phyloP scores from a whole-genome alignment of 2,797 vertebrate genomes.

The Apodemus agrarius region DNA sequence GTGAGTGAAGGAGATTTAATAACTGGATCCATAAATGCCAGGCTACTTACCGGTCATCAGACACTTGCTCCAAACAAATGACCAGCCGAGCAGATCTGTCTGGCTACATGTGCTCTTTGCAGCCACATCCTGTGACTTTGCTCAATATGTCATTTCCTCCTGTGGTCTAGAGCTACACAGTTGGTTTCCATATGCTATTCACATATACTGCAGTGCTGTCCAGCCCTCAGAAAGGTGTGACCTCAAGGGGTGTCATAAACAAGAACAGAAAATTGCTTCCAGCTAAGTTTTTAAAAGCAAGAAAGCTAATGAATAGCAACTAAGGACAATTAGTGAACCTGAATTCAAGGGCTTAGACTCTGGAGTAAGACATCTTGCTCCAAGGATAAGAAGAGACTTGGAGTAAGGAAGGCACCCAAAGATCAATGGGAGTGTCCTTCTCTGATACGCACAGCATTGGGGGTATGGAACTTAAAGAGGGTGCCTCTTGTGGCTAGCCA shows the following conservation, averaged over 20 bases:
- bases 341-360: neutral
- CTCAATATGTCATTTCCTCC: neutral
- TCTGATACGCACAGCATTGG: too few species aligned
- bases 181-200: conserved; percentile 57
- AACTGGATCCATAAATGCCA: neutral
- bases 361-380: neutral
- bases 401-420: too few species aligned
- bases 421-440: too few species aligned
- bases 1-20: neutral
- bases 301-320: neutral
- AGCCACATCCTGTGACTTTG: conserved; percentile 57
- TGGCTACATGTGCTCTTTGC: conserved; percentile 52
- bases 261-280: neutral
- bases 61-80: conserved; percentile 54
- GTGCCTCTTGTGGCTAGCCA: too few species aligned
- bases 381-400: neutral
- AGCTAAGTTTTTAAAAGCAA: neutral
- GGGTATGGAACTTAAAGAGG: too few species aligned
- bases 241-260: conserved; percentile 43
- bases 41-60: neutral
- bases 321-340: neutral
- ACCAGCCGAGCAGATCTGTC: rapidly evolving
- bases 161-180: conserved; percentile 60
- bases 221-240: neutral
- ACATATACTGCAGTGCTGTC: conserved; percentile 26